phyloP scores from a whole-genome alignment of 2,113 vertebrate species.

The Camelus dromedarius region DNA sequence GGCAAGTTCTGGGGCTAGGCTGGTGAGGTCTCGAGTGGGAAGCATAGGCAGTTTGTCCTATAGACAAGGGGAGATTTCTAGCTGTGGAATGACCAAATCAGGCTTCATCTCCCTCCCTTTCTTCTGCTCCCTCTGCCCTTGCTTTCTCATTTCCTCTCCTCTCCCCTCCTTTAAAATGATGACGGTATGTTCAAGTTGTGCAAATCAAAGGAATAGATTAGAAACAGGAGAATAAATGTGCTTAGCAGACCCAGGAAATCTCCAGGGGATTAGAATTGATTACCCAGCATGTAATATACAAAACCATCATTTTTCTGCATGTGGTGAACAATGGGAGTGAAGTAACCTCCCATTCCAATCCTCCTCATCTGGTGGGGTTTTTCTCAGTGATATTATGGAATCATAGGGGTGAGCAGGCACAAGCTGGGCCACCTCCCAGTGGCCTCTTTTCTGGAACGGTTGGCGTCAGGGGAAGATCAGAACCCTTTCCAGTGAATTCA shows the following conservation, averaged over 20 bases:
- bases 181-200: slow-evolving; percentile 67
- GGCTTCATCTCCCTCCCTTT: not conserved
- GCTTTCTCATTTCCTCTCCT: slow-evolving; percentile 62
- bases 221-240: slow-evolving; percentile 54
- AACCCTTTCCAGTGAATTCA: not conserved
- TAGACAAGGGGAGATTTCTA: not conserved
- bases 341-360: not conserved
- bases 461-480: not conserved
- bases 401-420: not conserved
- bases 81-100: not conserved
- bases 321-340: slow-evolving; percentile 26
- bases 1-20: not conserved
- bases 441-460: not conserved
- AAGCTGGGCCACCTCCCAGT: not conserved
- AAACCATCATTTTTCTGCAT: slow-evolving; percentile 56
- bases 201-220: slow-evolving; percentile 76
- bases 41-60: not conserved
- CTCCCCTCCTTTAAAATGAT: slow-evolving; percentile 55
- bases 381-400: not conserved
- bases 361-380: not conserved
- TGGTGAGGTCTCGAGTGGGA: not conserved
- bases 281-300: slow-evolving; percentile 55
- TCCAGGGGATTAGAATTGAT: slow-evolving; percentile 71
- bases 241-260: slow-evolving; percentile 66
- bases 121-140: slow-evolving; percentile 9